Evolutionary conservation across 2,888 invertebrate species (phyloP), one percentile per base, ranked within the genome.

Genomic region (Athetis lepigone): DNA sequence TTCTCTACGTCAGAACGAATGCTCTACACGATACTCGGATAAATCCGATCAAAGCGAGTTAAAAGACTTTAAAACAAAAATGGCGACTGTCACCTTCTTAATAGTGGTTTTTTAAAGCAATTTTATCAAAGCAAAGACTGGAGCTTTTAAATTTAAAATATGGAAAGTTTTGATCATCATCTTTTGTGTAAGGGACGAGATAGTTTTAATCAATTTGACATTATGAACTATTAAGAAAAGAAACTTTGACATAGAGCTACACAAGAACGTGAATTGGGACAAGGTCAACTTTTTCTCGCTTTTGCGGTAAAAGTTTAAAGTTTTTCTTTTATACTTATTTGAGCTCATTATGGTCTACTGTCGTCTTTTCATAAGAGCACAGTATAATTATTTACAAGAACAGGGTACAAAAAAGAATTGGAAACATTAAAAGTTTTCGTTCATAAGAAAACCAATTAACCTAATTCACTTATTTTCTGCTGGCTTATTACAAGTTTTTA

Each of bases 1-100:
- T 92, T 90, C 90, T 85, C 78, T 81, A 85, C 88, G 91, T 92
- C 90, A 92, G 82, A 80, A 81, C 74, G 83, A 83, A 81, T 81
- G 70, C 76, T 79, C 77, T 79, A 76, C 77, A 80, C 76, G 80
- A 80, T 85, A 80, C 84, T 81, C 84, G 82, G 85, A 84, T 86
- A 86, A 77, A 82, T 84, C 76, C 73, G 82, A 82, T 83, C 76
- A 77, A 82, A 84, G 42, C 9, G 37, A 19, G 2, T 25, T 45
- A 19, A 50, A 46, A 13, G 45, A 2, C 18, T 19, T 47, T 21
- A 21, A 39, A 47, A 21, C n/a, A 8, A 5, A 8, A 62, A 19
- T 45, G 50, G 37, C 18, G n/a, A 23, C 25, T 49, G 8, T 13
- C 16, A n/a, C 2, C 23, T 37, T 18, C 8, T 37, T 43, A 43